Percentiles rank a stretch among this genome's conserved stretches.
phyloP scores from a whole-genome alignment of 1,140 invertebrate species.

The Venturia canescens region DNA sequence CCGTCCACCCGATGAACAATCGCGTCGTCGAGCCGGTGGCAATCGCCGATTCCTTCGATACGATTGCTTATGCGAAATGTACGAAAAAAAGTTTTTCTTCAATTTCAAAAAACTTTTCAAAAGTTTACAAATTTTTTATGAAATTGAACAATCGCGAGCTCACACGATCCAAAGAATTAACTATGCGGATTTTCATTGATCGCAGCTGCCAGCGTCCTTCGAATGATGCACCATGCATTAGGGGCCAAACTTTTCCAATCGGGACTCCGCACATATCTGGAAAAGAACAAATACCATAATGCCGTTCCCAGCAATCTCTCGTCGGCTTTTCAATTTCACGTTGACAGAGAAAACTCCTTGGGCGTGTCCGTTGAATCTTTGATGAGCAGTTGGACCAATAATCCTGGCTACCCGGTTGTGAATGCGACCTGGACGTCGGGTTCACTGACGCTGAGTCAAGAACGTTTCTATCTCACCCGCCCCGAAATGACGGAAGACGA shows the following conservation, averaged over 20 bases:
- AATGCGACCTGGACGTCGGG: conserved; percentile 74
- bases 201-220: conserved; percentile 81
- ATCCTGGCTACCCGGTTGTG: conserved; percentile 85
- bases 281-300: conserved; percentile 75
- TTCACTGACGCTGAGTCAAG: conserved; percentile 73
- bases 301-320: conserved; percentile 80
- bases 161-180: not conserved
- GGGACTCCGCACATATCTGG: conserved; percentile 78
- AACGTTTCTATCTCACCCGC: conserved; percentile 48
- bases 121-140: not conserved
- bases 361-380: conserved; percentile 75
- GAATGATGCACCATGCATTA: conserved; percentile 86
- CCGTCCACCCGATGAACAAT: conserved; percentile 66
- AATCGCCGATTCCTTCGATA: conserved; percentile 82
- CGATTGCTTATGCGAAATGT: conserved; percentile 84
- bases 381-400: conserved; percentile 83
- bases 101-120: conserved; percentile 72
- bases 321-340: conserved; percentile 77
- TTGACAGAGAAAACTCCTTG: conserved; percentile 65
- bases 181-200: not conserved
- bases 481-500: not conserved
- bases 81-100: conserved; percentile 48
- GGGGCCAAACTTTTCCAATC: conserved; percentile 80
- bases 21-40: conserved; percentile 56
- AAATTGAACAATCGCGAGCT: too few species aligned